A percentile compares a stretch with the other conserved stretches of the same genome.
phyloP scores from a whole-genome alignment of 2,888 invertebrate species.

The Hyalella azteca region DNA sequence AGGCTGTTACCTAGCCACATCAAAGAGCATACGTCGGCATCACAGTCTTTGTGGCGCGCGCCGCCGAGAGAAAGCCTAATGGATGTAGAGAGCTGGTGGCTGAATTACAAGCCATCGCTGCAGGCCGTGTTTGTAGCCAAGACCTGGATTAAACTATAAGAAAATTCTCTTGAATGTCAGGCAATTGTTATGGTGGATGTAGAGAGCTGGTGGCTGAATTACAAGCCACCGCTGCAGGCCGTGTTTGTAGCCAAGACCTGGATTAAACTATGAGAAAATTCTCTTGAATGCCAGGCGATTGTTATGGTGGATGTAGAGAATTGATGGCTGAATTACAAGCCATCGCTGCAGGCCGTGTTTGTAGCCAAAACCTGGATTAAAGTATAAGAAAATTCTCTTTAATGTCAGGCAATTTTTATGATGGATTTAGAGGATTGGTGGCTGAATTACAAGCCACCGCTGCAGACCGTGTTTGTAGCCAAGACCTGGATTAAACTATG shows the following conservation, averaged over 20 bases:
- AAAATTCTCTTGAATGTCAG: no score
- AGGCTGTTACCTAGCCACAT: not conserved
- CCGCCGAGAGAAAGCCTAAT: not conserved
- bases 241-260: slow-evolving; percentile 12
- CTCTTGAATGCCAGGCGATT: no score
- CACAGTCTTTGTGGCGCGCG: not conserved
- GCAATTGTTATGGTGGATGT: no score
- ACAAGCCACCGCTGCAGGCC: not conserved
- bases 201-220: slow-evolving; percentile 19
- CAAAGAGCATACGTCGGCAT: slow-evolving; percentile 31
- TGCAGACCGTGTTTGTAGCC: not conserved
- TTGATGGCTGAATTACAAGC: slow-evolving; percentile 27
- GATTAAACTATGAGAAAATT: no score
- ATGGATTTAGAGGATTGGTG: slow-evolving; percentile 12
- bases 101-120: slow-evolving; percentile 21
- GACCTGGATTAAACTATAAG: no score
- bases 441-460: slow-evolving; percentile 21
- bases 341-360: not conserved
- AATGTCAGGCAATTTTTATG: no score
- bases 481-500: no score
- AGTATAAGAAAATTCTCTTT: no score
- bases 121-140: not conserved
- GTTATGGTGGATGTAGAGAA: slow-evolving; percentile 19
- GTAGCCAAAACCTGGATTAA: slow-evolving; percentile 3
- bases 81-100: slow-evolving; percentile 11